Evolutionary conservation across 2,797 vertebrate species (phyloP).

Genomic region (Lacerta viridis): DNA sequence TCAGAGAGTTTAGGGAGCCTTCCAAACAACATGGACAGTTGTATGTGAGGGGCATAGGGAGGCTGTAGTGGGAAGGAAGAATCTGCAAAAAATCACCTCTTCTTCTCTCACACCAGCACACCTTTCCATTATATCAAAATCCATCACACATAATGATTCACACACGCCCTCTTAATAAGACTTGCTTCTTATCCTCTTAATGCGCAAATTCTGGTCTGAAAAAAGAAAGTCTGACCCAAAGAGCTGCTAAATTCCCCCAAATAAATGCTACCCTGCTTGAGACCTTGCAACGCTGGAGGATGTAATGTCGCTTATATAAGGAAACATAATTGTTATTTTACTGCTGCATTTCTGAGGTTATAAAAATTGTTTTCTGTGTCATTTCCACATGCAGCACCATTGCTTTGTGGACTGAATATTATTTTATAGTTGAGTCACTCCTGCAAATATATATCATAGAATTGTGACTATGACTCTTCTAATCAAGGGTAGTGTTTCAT

Average conservation of each 20-base stretch:
- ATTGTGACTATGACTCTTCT: slow-evolving; percentile 2
- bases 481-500: background rate
- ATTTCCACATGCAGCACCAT: slow-evolving; percentile 38
- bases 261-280: slow-evolving; percentile 22
- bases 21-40: too few species aligned
- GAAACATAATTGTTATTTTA: slow-evolving; percentile 23
- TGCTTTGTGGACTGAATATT: slow-evolving; percentile 19
- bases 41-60: too few species aligned
- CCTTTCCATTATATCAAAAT: too few species aligned
- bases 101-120: too few species aligned
- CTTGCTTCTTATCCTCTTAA: slow-evolving; percentile 14
- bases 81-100: too few species aligned
- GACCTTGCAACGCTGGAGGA: slow-evolving; percentile 30
- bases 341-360: slow-evolving; percentile 2
- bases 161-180: background rate
- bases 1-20: too few species aligned
- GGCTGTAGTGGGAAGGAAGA: too few species aligned
- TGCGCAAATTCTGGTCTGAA: slow-evolving; percentile 1
- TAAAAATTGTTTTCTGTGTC: slow-evolving; percentile 42
- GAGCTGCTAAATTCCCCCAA: slow-evolving; percentile 14
- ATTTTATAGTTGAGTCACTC: slow-evolving; percentile 33
- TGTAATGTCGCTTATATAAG: slow-evolving; percentile 32
- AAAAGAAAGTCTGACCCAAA: slow-evolving; percentile 34
- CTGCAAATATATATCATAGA: background rate
- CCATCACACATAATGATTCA: too few species aligned